Evolutionary conservation across 2,888 invertebrate species (phyloP).

Genomic region (Ichneumon xanthorius): DNA sequence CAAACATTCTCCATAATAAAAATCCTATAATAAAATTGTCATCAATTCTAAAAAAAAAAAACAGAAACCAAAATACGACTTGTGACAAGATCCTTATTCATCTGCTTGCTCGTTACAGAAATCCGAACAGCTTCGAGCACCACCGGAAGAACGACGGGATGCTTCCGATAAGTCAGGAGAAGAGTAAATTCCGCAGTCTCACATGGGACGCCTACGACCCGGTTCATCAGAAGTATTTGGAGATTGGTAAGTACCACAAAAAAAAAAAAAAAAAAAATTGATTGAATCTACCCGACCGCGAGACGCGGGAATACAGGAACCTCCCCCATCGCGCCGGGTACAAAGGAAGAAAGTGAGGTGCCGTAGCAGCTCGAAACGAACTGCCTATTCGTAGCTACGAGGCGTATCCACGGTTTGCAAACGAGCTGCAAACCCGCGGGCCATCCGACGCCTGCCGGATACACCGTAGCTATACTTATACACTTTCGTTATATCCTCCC

Average conservation of each 20-base stretch:
- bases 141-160: conserved; percentile 89
- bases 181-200: conserved; percentile 93
- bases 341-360: background rate
- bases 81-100: background rate
- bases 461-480: conserved; percentile 8
- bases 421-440: conserved; percentile 43
- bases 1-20: too few relatives aligned
- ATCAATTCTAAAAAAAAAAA: background rate
- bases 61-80: too few relatives aligned
- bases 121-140: conserved; percentile 91
- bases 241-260: conserved; percentile 90
- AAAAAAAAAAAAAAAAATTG: background rate
- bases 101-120: conserved; percentile 86
- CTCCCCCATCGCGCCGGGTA: background rate
- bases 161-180: conserved; percentile 92
- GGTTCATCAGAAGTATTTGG: conserved; percentile 96
- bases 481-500: conserved; percentile 14
- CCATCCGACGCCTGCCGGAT: background rate
- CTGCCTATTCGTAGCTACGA: conserved; percentile 7
- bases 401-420: conserved; percentile 20
- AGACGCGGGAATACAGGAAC: background rate
- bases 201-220: conserved; percentile 97
- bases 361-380: conserved; percentile 5
- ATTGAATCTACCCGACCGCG: background rate
- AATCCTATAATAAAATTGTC: background rate